A percentile compares a stretch with the other conserved stretches of the same genome.
Evolutionary conservation across 2,113 vertebrate genomes (phyloP).

Genomic region (Lasiurus cinereus): DNA sequence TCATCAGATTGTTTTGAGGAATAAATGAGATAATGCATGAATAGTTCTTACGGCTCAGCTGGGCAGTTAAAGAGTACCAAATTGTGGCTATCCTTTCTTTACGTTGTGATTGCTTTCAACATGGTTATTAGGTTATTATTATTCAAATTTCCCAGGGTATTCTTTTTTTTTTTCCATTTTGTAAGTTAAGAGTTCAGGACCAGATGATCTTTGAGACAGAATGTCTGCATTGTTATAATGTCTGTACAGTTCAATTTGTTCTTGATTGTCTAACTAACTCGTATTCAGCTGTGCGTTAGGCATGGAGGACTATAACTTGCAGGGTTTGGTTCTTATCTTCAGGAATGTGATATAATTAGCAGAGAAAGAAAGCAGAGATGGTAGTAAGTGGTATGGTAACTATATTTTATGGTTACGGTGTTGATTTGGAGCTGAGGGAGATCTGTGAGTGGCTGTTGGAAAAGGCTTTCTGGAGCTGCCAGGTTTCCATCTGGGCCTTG

Average conservation of each 20-base stretch:
- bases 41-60: neutral
- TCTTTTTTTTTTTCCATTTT: neutral
- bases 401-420: fast-evolving
- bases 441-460: neutral
- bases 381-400: neutral
- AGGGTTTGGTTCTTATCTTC: neutral
- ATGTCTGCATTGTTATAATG: neutral
- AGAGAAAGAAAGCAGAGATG: neutral
- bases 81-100: neutral
- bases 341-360: neutral
- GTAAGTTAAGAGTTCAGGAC: neutral
- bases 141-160: neutral
- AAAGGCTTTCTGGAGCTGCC: neutral
- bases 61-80: neutral
- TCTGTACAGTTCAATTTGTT: neutral
- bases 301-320: neutral
- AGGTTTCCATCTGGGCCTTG: neutral
- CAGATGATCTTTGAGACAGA: neutral
- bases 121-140: neutral
- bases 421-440: neutral
- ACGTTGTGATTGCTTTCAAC: neutral
- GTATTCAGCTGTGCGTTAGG: neutral
- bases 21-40: neutral
- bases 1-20: neutral
- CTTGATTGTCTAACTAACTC: neutral